phyloP scores from a whole-genome alignment of 2,113 vertebrate species.

The Sigmodon hispidus region DNA sequence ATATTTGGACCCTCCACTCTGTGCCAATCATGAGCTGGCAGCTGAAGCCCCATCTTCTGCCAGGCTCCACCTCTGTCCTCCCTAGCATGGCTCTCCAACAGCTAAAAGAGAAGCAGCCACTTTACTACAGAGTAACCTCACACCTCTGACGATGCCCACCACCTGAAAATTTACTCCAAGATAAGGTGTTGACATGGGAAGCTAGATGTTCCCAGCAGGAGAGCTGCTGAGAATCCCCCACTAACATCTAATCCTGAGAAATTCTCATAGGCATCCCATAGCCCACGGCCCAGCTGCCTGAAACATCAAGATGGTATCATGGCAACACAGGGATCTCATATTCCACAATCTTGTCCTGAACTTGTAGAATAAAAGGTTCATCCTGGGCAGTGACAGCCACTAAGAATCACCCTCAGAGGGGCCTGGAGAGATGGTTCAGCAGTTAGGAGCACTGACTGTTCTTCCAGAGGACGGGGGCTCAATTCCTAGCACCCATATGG shows the following conservation, averaged over 20 bases:
- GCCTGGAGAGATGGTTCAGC: no score
- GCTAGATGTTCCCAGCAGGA: neutral
- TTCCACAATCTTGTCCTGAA: neutral
- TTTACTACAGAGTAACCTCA: neutral
- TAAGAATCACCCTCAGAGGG: neutral
- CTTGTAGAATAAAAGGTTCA: neutral
- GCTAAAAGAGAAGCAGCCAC: neutral
- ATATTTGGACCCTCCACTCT: neutral
- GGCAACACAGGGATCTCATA: neutral
- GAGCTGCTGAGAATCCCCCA: neutral
- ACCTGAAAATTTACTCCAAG: neutral
- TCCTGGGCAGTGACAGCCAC: conserved; percentile 75
- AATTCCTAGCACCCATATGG: no score
- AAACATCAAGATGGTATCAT: neutral
- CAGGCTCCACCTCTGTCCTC: neutral
- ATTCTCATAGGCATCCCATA: neutral
- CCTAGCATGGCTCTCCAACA: neutral
- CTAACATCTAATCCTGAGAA: neutral
- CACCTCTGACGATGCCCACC: neutral
- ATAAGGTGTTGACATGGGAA: neutral
- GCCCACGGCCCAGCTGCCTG: neutral
- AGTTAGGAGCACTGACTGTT: no score
- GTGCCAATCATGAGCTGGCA: neutral
- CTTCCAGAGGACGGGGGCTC: no score
- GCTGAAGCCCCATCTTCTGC: neutral